These are phyloP conservation scores for Girardinichthys multiradiatus DNA, from an alignment of 2,113 vertebrate species.

Conservation along the genomic window DNA sequence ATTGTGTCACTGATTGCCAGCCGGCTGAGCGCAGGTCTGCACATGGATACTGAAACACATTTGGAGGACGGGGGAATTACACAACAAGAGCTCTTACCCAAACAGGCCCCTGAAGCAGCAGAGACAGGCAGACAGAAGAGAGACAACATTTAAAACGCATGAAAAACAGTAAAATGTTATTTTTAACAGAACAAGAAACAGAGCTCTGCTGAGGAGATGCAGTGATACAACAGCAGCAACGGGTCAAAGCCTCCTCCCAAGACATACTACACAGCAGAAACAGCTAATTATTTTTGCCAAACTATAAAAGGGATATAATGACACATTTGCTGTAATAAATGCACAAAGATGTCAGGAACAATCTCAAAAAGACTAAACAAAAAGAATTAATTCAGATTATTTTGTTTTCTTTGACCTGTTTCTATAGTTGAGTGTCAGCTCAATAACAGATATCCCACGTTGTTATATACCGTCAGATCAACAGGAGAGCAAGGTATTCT, in stretches of 20 bases:
- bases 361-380: background rate
- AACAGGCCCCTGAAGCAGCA: slow-evolving; percentile 86
- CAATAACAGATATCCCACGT: too few species aligned
- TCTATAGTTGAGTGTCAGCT: background rate
- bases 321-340: slow-evolving; percentile 26
- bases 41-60: slow-evolving; percentile 39
- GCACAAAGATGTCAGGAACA: slow-evolving; percentile 12
- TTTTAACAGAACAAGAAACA: slow-evolving; percentile 30
- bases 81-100: slow-evolving; percentile 83
- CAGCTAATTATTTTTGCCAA: background rate
- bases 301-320: slow-evolving; percentile 7
- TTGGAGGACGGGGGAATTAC: slow-evolving; percentile 38
- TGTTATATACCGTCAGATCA: too few species aligned
- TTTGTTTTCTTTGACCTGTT: background rate
- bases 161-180: background rate
- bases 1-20: slow-evolving; percentile 2
- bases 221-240: slow-evolving; percentile 8
- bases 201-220: slow-evolving; percentile 15
- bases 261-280: slow-evolving; percentile 7
- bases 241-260: background rate
- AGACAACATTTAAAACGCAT: slow-evolving; percentile 74
- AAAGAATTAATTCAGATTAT: background rate
- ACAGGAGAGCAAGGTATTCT: too few species aligned
- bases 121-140: slow-evolving; percentile 79
- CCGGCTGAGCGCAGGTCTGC: slow-evolving; percentile 39